Percentiles rank a stretch among this genome's conserved stretches.
Evolutionary conservation across 1,140 invertebrate species (phyloP).

Genomic region (Drosophila nebulosa): DNA sequence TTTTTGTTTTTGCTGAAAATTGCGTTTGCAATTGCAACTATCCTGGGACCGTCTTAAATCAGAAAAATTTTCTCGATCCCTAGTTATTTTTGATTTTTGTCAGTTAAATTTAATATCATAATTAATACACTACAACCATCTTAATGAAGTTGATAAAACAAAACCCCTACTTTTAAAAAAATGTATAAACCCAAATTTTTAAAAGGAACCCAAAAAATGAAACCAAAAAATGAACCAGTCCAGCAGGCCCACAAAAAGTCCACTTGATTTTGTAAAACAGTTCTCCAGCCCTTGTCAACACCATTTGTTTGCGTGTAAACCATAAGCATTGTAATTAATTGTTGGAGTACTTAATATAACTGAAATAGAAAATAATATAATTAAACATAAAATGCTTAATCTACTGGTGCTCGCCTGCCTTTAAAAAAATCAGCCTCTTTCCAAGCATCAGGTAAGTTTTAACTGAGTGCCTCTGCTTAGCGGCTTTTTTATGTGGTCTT

Average conservation of each 20-base stretch:
- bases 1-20: conserved; percentile 19
- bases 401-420: conserved; percentile 41
- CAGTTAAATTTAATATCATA: no score
- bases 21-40: conserved; percentile 27
- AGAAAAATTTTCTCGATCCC: no score
- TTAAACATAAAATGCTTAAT: conserved; percentile 37
- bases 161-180: no score
- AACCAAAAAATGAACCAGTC: not conserved
- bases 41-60: conserved; percentile 3
- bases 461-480: not conserved
- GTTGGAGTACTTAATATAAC: conserved; percentile 27
- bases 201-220: no score
- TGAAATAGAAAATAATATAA: not conserved
- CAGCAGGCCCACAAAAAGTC: not conserved
- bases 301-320: conserved; percentile 64
- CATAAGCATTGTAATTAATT: not conserved
- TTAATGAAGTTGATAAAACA: no score
- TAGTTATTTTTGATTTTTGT: no score
- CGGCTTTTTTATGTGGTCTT: conserved; percentile 62
- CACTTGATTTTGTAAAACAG: not conserved
- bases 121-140: no score
- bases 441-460: conserved; percentile 48
- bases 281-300: conserved; percentile 31
- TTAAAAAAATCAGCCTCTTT: conserved; percentile 38
- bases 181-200: no score